Evolutionary conservation across 1,140 invertebrate species (phyloP), one percentile per base, ranked within the genome.

Genomic region (Drosophila sproati): DNA sequence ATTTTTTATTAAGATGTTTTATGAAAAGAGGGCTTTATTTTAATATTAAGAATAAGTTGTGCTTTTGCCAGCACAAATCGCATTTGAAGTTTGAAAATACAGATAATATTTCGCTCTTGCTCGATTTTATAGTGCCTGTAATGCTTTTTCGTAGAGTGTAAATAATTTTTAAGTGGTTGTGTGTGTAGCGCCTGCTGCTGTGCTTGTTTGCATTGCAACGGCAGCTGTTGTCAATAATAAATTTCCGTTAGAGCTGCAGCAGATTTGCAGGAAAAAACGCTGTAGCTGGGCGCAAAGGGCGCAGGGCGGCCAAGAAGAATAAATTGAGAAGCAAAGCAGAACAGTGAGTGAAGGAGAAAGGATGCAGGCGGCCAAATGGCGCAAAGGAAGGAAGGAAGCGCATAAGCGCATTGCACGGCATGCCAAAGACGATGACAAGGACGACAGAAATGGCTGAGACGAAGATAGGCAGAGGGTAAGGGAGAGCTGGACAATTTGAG

Each of bases 221-320:
- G 85, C 85, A 88, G 85, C 87, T 88, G 85, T 86, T 88, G 85
- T 88, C 85, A 89, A 89, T 91, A 89, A 89, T 91, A 91, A 91
- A 91, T 91, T 91, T 91, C 89, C 89, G 89, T 77, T 86, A 82
- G 81, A 88, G 85, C 85, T 80, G 82, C 78, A 89, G 89, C 85
- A 91, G 85, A 91, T 91, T 91, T 86, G 73, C 78, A 71, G 68
- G 70, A 73, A 57, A 69, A 69, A 51, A 34, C 71, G 74, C 77
- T 70, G 7, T 76, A 60, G 59, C 62, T 75, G 63, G 37, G 37
- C 37, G 37, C 55, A 32, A 43, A 5, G 32, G 48, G 32, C 41
- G 37, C 4, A 12, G 39, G 12, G 8, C 20, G 20, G 20, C 20
- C 20, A 3, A 52, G 45, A 57, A 43, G 32, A 29, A 60, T 41